A percentile compares a stretch with the other conserved stretches of the same genome.
Conservation (phyloP, 2,113 vertebrate species). For the Odobenus rosmarus region DNA sequence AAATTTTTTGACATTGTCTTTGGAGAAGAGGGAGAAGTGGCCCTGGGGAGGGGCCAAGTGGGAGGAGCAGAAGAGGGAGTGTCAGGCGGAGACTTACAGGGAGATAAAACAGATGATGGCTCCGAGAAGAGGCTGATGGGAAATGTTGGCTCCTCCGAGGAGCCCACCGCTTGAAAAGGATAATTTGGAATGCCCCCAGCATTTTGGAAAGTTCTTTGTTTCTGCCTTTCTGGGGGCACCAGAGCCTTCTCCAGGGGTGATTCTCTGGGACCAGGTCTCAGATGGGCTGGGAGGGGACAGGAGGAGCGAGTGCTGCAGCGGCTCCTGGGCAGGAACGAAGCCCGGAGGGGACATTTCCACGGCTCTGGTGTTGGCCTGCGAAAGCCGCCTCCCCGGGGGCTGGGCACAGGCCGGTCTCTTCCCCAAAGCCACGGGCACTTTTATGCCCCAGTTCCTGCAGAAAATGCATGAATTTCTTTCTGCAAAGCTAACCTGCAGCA, state of each 20-base stretch:
- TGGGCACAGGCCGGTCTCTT: neutral
- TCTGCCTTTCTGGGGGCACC: neutral
- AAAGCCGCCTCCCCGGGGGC: neutral
- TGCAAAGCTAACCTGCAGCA: constrained; percentile 13
- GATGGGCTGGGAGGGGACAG: neutral
- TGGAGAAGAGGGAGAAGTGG: constrained; percentile 30
- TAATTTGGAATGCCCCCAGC: neutral
- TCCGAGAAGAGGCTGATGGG: neutral
- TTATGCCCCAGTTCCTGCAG: constrained; percentile 15
- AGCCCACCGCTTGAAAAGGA: neutral
- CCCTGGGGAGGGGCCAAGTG: neutral
- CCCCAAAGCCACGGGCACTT: neutral
- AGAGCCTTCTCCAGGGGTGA: neutral
- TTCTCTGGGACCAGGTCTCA: neutral
- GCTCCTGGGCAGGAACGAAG: neutral
- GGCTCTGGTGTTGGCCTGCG: neutral
- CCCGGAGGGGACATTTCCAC: neutral
- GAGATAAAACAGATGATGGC: neutral
- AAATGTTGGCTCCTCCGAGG: neutral
- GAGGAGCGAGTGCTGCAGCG: neutral
- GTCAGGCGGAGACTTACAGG: neutral
- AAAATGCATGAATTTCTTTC: neutral
- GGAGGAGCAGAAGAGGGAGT: neutral
- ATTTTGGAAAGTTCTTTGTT: neutral
- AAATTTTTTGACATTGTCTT: constrained; percentile 62